A percentile compares a stretch with the other conserved stretches of the same genome.
These are phyloP conservation scores for Chaenodraco wilsoni DNA, from an alignment of 2,797 vertebrate species.

Conservation along the genomic window DNA sequence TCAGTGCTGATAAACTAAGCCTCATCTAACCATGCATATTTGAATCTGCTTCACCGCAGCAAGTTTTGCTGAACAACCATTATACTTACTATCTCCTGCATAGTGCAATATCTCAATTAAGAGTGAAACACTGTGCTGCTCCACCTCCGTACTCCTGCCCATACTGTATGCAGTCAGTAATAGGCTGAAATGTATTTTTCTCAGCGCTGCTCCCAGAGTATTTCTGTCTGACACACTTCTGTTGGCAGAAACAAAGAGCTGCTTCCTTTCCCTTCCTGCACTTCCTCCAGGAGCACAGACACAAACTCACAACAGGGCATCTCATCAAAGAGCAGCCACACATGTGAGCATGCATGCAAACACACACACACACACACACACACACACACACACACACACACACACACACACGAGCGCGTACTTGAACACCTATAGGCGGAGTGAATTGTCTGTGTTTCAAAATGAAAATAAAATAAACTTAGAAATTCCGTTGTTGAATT, in stretches of 20 bases:
- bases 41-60: background rate
- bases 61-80: background rate
- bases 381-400: no score
- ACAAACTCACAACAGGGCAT: slow-evolving; percentile 23
- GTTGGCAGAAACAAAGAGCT: slow-evolving; percentile 54
- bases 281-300: slow-evolving; percentile 34
- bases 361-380: no score
- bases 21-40: background rate
- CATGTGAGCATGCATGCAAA: background rate
- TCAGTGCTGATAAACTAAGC: background rate
- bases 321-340: slow-evolving; percentile 34
- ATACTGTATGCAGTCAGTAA: slow-evolving; percentile 29
- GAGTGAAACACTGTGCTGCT: background rate
- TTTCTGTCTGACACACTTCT: slow-evolving; percentile 61
- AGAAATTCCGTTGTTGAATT: slow-evolving; percentile 12
- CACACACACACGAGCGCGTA: no score
- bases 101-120: slow-evolving; percentile 4
- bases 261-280: slow-evolving; percentile 42
- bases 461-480: background rate
- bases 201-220: slow-evolving; percentile 34
- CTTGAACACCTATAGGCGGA: background rate
- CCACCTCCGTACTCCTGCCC: slow-evolving; percentile 9
- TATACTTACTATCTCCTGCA: background rate
- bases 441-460: background rate
- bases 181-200: slow-evolving; percentile 34